A percentile compares a stretch with the other conserved stretches of the same genome.
These are phyloP conservation scores for Coleophora deauratella DNA, from an alignment of 2,888 invertebrate species.

Conservation along the genomic window DNA sequence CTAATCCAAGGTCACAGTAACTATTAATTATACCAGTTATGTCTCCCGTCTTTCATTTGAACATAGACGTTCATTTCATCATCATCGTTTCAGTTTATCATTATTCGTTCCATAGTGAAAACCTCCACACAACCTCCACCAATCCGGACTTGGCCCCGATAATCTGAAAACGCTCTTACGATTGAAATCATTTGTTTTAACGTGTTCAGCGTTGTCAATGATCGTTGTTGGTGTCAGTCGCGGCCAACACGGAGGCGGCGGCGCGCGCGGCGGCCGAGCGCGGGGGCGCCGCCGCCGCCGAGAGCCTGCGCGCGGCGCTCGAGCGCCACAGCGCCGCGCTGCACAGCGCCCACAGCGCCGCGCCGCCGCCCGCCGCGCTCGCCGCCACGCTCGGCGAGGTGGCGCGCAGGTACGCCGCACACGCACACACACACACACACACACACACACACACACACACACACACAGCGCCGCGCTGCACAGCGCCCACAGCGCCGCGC, in stretches of 20 bases:
- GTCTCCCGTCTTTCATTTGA: too few relatives aligned
- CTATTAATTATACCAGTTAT: too few relatives aligned
- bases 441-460: neutral
- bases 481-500: conserved; percentile 11
- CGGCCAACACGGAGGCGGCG: conserved; percentile 48
- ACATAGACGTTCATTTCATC: too few relatives aligned
- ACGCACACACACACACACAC: neutral
- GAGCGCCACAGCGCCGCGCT: conserved; percentile 44
- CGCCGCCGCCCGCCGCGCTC: conserved; percentile 19
- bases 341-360: conserved; percentile 18
- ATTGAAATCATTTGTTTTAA: too few relatives aligned
- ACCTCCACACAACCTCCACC: too few relatives aligned
- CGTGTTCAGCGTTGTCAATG: too few relatives aligned
- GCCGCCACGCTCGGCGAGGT: conserved; percentile 35
- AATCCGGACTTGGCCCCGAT: too few relatives aligned
- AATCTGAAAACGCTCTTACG: too few relatives aligned
- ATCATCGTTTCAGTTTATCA: too few relatives aligned
- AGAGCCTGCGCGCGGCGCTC: conserved; percentile 41
- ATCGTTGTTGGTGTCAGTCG: too few relatives aligned
- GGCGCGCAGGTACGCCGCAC: conserved; percentile 33
- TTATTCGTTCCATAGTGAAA: too few relatives aligned
- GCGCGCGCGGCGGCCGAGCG: conserved; percentile 56
- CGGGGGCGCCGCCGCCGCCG: conserved; percentile 38
- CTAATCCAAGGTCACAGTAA: too few relatives aligned
- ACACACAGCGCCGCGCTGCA: conserved; percentile 1